A percentile compares a stretch with the other conserved stretches of the same genome.
phyloP scores from a whole-genome alignment of 2,797 vertebrate genomes.

The Anguilla anguilla region DNA sequence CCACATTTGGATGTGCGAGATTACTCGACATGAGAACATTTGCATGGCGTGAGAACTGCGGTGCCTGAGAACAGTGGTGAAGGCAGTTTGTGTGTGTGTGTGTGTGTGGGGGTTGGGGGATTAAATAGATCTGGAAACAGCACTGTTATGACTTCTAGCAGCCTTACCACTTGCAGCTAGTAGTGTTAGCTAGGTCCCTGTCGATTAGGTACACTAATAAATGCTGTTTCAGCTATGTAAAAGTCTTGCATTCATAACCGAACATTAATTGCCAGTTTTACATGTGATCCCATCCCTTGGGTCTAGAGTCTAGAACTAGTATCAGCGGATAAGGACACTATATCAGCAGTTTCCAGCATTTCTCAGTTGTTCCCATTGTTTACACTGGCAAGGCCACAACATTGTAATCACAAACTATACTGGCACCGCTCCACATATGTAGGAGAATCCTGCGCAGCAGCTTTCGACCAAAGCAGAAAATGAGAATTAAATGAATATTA shows the following conservation, averaged over 20 bases:
- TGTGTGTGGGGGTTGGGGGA: background rate
- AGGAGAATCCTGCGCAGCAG: background rate
- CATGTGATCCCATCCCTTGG: background rate
- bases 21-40: background rate
- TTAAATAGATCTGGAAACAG: background rate
- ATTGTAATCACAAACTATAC: background rate
- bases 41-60: background rate
- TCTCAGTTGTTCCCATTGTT: background rate
- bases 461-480: background rate
- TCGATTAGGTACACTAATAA: background rate
- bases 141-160: background rate
- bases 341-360: background rate
- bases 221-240: background rate
- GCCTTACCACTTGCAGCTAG: background rate
- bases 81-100: background rate
- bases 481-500: background rate
- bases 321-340: background rate
- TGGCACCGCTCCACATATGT: background rate
- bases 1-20: background rate
- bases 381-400: background rate
- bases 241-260: background rate
- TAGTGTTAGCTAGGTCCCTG: background rate
- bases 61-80: background rate
- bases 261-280: background rate
- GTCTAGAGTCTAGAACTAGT: background rate